Percentiles rank a stretch among this genome's conserved stretches.
Conservation (phyloP, 1,140 invertebrate species). For the Manduca sexta region DNA sequence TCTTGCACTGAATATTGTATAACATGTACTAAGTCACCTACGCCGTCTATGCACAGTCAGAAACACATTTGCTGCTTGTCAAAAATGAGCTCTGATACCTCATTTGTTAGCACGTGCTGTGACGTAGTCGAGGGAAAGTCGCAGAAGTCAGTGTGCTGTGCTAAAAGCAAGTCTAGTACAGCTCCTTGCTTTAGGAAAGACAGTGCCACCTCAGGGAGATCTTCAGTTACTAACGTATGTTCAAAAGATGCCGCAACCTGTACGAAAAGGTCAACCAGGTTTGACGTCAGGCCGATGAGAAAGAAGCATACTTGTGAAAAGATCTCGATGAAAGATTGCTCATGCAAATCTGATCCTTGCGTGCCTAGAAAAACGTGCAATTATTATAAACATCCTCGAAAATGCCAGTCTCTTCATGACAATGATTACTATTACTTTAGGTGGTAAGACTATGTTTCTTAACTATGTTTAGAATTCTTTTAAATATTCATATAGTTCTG, state of each 20-base stretch:
- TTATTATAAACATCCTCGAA: background rate
- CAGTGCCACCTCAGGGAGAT: background rate
- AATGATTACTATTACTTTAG: constrained; percentile 4
- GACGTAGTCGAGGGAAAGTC: background rate
- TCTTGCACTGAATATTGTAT: background rate
- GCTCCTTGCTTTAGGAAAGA: background rate
- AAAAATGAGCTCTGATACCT: background rate
- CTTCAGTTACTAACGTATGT: background rate
- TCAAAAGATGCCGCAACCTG: constrained; percentile 20
- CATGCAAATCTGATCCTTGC: constrained; percentile 23
- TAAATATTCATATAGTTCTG: no score
- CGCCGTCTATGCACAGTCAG: background rate
- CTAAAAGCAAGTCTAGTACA: background rate
- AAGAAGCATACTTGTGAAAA: constrained; percentile 1
- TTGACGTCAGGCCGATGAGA: constrained; percentile 26
- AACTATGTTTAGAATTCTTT: background rate
- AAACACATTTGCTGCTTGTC: background rate
- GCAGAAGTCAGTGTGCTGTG: background rate
- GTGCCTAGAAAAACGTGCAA: constrained; percentile 1
- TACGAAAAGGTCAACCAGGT: constrained; percentile 25
- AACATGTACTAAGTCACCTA: background rate
- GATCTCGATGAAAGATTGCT: constrained; percentile 8
- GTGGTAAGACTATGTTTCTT: background rate
- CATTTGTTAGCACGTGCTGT: background rate
- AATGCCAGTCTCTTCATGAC: background rate